Percentiles rank a stretch among this genome's conserved stretches.
Evolutionary conservation across 2,113 vertebrate species (phyloP).

Genomic region (Macheiramphus alcinus): DNA sequence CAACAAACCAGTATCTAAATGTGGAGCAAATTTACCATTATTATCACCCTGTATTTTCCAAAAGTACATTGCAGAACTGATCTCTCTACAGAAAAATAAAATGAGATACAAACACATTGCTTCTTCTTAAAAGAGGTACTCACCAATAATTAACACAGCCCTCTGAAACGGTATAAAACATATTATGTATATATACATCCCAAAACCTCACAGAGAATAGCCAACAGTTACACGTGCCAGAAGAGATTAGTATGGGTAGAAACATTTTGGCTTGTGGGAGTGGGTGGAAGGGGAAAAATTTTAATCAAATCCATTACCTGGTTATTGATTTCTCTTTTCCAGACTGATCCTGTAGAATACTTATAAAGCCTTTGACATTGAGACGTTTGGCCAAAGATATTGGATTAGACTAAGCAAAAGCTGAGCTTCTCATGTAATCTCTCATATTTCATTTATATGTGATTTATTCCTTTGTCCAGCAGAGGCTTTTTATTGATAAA

Average conservation of each 20-base stretch:
- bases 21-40: background rate
- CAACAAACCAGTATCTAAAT: background rate
- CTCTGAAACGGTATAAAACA: background rate
- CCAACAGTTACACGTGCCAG: background rate
- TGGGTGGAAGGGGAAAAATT: slow-evolving; percentile 29
- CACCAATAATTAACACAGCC: background rate
- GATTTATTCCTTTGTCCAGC: slow-evolving; percentile 69
- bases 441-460: slow-evolving; percentile 72
- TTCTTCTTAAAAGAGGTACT: background rate
- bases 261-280: slow-evolving; percentile 53
- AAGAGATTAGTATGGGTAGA: slow-evolving; percentile 47
- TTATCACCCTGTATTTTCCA: background rate
- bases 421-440: slow-evolving; percentile 61
- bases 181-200: background rate
- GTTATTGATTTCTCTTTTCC: slow-evolving; percentile 74
- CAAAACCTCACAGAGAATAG: background rate
- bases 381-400: slow-evolving; percentile 69
- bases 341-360: slow-evolving; percentile 71
- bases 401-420: slow-evolving; percentile 71
- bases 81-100: background rate
- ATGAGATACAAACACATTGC: background rate
- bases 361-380: slow-evolving; percentile 76
- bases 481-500: slow-evolving; percentile 69
- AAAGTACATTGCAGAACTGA: background rate
- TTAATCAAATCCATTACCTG: slow-evolving; percentile 77